phyloP scores from a whole-genome alignment of 2,113 vertebrate genomes.

The Heliornis fulica region DNA sequence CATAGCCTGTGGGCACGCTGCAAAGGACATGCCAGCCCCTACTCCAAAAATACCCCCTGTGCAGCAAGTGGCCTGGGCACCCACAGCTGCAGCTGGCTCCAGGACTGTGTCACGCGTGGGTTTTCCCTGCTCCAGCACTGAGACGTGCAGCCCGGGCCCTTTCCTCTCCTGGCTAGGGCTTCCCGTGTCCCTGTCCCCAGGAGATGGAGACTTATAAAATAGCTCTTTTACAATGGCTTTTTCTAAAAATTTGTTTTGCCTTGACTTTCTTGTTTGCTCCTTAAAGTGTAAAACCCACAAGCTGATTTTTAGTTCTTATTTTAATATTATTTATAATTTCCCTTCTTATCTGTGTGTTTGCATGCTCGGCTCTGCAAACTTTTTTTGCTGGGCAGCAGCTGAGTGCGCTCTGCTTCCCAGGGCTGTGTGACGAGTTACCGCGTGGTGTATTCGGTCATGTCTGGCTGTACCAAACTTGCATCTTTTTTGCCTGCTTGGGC shows the following conservation, averaged over 20 bases:
- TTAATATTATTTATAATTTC: neutral
- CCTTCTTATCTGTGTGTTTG: neutral
- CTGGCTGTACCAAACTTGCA: neutral
- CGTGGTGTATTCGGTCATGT: neutral
- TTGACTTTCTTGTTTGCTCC: neutral
- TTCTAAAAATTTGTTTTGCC: neutral
- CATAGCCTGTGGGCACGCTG: neutral
- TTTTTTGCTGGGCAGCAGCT: neutral
- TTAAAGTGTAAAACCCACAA: neutral
- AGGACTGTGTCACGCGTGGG: neutral
- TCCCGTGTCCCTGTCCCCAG: neutral
- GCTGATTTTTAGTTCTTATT: neutral
- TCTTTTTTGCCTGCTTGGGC: neutral
- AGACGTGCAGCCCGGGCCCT: neutral
- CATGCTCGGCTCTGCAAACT: neutral
- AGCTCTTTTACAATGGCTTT: neutral
- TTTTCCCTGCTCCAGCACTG: neutral
- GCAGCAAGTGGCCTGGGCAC: neutral
- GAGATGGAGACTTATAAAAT: neutral
- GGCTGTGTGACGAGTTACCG: neutral
- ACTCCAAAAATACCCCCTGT: neutral
- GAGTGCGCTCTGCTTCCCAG: neutral
- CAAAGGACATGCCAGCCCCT: accelerated
- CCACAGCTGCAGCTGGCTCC: neutral
- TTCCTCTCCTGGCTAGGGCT: neutral